Percentiles rank a stretch among this genome's conserved stretches.
phyloP scores from a whole-genome alignment of 2,888 invertebrate genomes.

The Minunthozetes semirufus region DNA sequence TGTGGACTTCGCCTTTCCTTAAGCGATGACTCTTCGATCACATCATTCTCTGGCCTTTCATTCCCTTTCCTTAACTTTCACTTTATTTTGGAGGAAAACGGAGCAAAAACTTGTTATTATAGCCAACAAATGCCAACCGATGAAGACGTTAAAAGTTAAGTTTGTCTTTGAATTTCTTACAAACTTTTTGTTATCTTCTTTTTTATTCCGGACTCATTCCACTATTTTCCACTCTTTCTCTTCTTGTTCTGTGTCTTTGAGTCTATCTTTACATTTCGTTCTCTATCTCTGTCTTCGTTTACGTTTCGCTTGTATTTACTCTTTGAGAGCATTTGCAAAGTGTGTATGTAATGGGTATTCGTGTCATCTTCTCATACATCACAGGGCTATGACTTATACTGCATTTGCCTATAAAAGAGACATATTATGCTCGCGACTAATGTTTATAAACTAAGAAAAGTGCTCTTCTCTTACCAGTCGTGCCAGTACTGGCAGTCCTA shows the following conservation, averaged over 20 bases:
- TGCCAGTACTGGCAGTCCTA: no score
- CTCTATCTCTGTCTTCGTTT: neutral
- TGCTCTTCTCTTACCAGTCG: neutral
- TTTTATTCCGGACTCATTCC: no score
- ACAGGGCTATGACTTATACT: neutral
- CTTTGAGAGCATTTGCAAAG: neutral
- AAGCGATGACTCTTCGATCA: neutral
- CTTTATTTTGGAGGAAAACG: neutral
- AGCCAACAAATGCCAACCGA: neutral
- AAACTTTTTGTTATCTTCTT: neutral
- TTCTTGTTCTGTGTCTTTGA: neutral
- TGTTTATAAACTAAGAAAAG: neutral
- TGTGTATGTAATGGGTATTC: slow-evolving; percentile 11
- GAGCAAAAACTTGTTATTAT: neutral
- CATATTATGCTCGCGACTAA: neutral
- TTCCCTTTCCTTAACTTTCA: neutral
- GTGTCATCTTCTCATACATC: slow-evolving; percentile 10
- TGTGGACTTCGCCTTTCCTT: neutral
- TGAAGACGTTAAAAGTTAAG: slow-evolving; percentile 1
- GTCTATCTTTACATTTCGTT: neutral
- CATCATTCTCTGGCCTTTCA: neutral
- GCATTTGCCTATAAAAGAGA: neutral
- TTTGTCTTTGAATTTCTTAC: neutral
- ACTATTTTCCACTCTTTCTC: neutral
- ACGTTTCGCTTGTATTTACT: neutral